A percentile compares a stretch with the other conserved stretches of the same genome.
Evolutionary conservation across 2,797 vertebrate species (phyloP).

Genomic region (Rhinella marina): DNA sequence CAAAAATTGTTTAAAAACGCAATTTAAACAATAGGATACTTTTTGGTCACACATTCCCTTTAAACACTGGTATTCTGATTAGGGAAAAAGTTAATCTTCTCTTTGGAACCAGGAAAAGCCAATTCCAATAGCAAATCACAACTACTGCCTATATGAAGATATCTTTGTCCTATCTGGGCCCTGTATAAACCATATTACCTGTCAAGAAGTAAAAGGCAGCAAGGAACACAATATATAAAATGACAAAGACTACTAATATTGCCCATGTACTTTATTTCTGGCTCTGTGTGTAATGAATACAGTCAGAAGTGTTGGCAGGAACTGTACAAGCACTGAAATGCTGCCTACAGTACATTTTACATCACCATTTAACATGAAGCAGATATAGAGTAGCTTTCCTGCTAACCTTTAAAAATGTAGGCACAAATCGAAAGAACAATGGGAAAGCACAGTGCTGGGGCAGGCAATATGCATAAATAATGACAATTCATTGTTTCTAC

Average conservation of each 20-base stretch:
- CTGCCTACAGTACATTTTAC: slow-evolving; percentile 74
- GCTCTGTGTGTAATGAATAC: slow-evolving; percentile 75
- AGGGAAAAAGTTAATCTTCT: too few relatives aligned
- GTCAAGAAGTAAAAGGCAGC: background rate
- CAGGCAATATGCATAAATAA: slow-evolving; percentile 76
- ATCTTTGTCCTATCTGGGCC: too few relatives aligned
- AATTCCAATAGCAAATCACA: too few relatives aligned
- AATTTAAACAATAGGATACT: too few relatives aligned
- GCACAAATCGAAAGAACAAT: slow-evolving; percentile 73
- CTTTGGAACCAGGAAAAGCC: too few relatives aligned
- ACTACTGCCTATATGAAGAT: too few relatives aligned
- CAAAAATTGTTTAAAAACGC: too few relatives aligned
- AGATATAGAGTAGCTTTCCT: slow-evolving; percentile 72
- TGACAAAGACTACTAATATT: slow-evolving; percentile 28
- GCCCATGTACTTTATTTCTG: slow-evolving; percentile 75
- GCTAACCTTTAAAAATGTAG: slow-evolving; percentile 76
- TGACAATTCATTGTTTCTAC: slow-evolving; percentile 71
- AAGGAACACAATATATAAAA: background rate
- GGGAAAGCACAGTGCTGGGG: slow-evolving; percentile 60
- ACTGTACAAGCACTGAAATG: slow-evolving; percentile 78
- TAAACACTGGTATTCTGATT: too few relatives aligned
- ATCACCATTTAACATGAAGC: slow-evolving; percentile 77
- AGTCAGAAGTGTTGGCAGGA: slow-evolving; percentile 68
- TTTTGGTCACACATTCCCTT: too few relatives aligned
- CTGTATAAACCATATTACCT: background rate